Evolutionary conservation across 2,113 vertebrate species (phyloP), one percentile per base, ranked within the genome.

Genomic region (Gnathonemus longibarbis): DNA sequence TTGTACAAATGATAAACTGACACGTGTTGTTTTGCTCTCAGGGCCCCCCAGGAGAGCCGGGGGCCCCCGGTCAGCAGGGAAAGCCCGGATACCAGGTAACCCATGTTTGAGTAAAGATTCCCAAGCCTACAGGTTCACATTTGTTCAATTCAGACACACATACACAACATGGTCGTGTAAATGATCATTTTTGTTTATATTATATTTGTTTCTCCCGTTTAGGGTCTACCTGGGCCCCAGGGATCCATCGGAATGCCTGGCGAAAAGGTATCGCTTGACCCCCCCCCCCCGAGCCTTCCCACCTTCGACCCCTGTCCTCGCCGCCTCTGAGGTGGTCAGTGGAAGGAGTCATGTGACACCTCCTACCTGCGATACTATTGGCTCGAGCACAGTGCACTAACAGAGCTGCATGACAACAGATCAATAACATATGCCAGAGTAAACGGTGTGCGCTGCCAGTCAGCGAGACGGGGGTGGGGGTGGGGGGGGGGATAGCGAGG

Each of bases 181-280:
- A 53, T 85, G 11, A 88, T 39, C 27, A 86, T 1, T 11, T 45
- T 39, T 52, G 80, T 50, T 77, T 27, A 24, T 56, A 86, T 39
- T 27, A 84, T 1, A 58, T 52, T 39, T 91, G 90, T 93, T 90
- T 90, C 86, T 89, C 92, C 90, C 19, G 77, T 89, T 0, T 91
- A 99, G 98, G 98, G 98, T 53, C 95, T 97, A 80, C 95, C 96
- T 0, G 98, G 98, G 83, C 94, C 97, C 58, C 98, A 98, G 93
- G 98, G 98, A 84, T 94, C 93, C 21, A 97, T 99, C 0, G 98
- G 98, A 88, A 85, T 95, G 91, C 97, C 97, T 1, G 98, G 98
- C 90, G 96, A 97, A 91, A 99, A 98, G 97, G 98, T 98, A 93
- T 95, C 95, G 88, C 31, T 27, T 89, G 80, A 13, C 89, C 50